A percentile compares a stretch with the other conserved stretches of the same genome.
Evolutionary conservation across 2,888 invertebrate genomes (phyloP).

Genomic region (Strigamia transsilvanica): DNA sequence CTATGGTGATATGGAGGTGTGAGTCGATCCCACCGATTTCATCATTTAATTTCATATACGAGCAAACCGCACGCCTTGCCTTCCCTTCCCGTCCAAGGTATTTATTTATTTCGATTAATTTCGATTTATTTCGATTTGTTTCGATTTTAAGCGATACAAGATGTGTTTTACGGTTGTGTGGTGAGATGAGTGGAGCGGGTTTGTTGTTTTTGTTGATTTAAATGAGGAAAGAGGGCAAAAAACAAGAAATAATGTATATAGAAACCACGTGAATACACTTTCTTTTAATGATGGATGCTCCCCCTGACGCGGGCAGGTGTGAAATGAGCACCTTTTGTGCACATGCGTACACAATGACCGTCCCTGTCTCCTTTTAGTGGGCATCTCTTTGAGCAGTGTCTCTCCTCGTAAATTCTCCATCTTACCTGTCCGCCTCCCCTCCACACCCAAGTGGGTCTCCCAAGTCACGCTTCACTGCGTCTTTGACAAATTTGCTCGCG

Average conservation of each 20-base stretch:
- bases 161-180: too few relatives aligned
- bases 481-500: conserved; percentile 49
- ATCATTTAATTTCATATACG: conserved; percentile 9
- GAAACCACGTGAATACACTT: conserved; percentile 26
- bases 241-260: not conserved
- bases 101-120: not conserved
- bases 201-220: not conserved
- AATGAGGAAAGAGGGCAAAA: not conserved
- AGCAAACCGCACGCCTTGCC: not conserved
- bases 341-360: conserved; percentile 46
- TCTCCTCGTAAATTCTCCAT: conserved; percentile 46
- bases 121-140: not conserved
- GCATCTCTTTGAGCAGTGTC: conserved; percentile 36
- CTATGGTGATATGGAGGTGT: conserved; percentile 45
- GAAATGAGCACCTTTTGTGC: conserved; percentile 49
- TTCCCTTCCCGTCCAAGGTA: too few relatives aligned
- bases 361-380: conserved; percentile 49
- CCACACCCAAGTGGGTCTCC: conserved; percentile 49
- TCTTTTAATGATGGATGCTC: conserved; percentile 42
- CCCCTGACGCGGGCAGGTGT: conserved; percentile 35
- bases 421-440: conserved; percentile 49
- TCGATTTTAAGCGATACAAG: not conserved
- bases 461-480: conserved; percentile 49
- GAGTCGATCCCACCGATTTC: conserved; percentile 45
- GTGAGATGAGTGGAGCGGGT: too few relatives aligned